Base-by-base conservation (phyloP, 2,797 vertebrate species). In the Notamacropus eugenii region DNA sequence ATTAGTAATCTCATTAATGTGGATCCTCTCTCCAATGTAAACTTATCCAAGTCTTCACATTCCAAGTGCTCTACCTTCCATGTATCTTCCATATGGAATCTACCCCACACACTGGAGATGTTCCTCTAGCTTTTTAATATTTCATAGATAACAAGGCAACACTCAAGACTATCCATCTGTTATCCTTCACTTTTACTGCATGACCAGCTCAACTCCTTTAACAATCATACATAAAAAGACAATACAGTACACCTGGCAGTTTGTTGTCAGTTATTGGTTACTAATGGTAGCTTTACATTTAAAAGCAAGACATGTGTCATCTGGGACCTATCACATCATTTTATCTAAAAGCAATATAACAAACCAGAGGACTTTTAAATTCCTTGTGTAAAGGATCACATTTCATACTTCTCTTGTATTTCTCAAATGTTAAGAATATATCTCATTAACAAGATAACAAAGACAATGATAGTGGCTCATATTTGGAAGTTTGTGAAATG, bases 101-200 rank as follows among this genome's bases (percentile, higher is more conserved):
- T 50, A 87, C 22, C 74, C 22, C 22, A 50, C 74, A 87, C 28
- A 87, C 1, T 27, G 22, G 22, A 46, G 24, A 46, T 87, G 74
- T 8, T 50, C 22, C 24, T 87, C 74, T 87, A 87, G 22, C 74
- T 50, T 87, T 50, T 87, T 87, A 87, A 87, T 87, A 87, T 87
- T 87, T 87, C 74, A 87, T 87, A 87, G 40, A 46, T 46, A 87
- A 87, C 74, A 87, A 87, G 40, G 13, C 40, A 82, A 82, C 22
- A 82, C 74, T 82, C 74, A 82, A 54, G 74, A 87, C 74, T 87
- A 87, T 87, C 40, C 74, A 87, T 87, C 74, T 87, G 74, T 87
- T 46, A 46, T 46, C 74, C 24, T 50, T 50, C 22, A 50, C 74
- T 87, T 87, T 87, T 24, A 87, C 40, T 87, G 40, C 40, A 50